phyloP scores from a whole-genome alignment of 2,797 vertebrate genomes.

The Propithecus perrieri region DNA sequence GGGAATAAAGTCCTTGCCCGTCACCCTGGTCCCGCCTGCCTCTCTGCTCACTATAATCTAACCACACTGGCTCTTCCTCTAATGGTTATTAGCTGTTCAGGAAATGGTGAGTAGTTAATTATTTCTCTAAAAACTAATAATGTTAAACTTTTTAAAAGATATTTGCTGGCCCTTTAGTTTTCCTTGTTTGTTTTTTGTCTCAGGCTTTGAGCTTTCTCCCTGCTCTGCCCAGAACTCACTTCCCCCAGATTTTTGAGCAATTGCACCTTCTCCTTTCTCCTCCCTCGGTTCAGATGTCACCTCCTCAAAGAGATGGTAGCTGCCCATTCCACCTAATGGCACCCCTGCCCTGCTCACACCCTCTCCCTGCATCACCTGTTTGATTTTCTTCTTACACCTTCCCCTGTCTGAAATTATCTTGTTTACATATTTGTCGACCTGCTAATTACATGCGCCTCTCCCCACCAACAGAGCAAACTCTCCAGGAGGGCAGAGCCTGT shows the following conservation, averaged over 20 bases:
- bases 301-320: not conserved
- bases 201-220: not conserved
- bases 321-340: not conserved
- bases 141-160: not conserved
- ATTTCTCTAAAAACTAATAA: not conserved
- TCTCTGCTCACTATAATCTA: not conserved
- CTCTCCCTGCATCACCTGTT: not conserved
- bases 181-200: not conserved
- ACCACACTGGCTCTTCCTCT: not conserved
- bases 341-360: not conserved
- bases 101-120: not conserved
- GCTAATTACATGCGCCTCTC: not conserved
- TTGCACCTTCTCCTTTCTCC: not conserved
- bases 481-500: not conserved
- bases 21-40: not conserved
- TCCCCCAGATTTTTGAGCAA: not conserved
- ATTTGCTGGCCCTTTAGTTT: not conserved
- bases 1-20: not conserved
- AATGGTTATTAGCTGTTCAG: not conserved
- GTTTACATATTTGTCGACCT: not conserved
- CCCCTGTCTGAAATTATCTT: not conserved
- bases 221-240: not conserved
- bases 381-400: not conserved
- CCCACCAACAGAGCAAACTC: not conserved
- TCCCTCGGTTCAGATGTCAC: not conserved